Conservation (phyloP, 1,140 invertebrate species). For the Cataglyphis hispanica region DNA sequence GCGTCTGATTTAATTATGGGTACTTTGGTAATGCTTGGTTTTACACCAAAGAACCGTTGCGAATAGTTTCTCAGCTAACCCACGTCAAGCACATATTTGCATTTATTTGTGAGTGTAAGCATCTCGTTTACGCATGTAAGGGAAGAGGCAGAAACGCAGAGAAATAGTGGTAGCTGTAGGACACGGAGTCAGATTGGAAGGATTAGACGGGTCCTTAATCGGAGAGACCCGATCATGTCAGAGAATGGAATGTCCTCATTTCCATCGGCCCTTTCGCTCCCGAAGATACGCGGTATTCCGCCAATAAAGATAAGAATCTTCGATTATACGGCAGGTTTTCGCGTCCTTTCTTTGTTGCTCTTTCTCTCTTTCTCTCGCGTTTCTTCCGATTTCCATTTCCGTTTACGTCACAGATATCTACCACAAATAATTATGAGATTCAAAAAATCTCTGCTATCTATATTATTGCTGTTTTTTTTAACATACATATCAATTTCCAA, state of each 20-base stretch:
- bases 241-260: conserved; percentile 79
- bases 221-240: conserved; percentile 75
- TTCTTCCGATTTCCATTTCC: conserved; percentile 28
- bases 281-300: conserved; percentile 78
- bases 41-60: conserved; percentile 52
- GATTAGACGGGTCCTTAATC: conserved; percentile 80
- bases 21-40: conserved; percentile 56
- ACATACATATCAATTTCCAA: background rate
- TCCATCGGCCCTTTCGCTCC: conserved; percentile 71
- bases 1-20: conserved; percentile 55
- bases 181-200: conserved; percentile 73
- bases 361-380: conserved; percentile 7
- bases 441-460: conserved; percentile 7
- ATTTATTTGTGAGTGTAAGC: conserved; percentile 69
- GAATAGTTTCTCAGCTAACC: conserved; percentile 69
- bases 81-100: conserved; percentile 66
- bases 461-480: background rate
- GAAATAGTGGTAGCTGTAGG: conserved; percentile 43
- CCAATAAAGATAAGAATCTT: conserved; percentile 82
- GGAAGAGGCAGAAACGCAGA: conserved; percentile 36
- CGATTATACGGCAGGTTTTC: conserved; percentile 69
- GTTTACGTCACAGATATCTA: conserved; percentile 46
- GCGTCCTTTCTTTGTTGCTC: conserved; percentile 2
- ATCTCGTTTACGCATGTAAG: conserved; percentile 46
- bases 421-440: conserved; percentile 9